Conservation (phyloP, 2,888 invertebrate species). For the Brenthis hecate region DNA sequence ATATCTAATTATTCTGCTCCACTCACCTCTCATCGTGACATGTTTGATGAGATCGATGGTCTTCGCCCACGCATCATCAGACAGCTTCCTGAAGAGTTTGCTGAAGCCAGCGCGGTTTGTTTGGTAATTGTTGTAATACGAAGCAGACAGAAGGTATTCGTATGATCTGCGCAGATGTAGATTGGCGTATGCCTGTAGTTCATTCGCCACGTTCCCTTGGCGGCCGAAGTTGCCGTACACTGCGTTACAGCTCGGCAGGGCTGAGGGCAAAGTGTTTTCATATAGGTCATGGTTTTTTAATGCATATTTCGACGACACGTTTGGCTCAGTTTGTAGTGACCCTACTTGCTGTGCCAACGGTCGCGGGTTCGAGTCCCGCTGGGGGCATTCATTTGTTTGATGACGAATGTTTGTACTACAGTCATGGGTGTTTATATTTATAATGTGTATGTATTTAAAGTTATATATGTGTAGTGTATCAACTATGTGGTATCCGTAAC, state of each 20-base stretch:
- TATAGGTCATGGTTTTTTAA: no score
- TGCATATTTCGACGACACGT: no score
- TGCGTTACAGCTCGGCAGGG: constrained; percentile 83
- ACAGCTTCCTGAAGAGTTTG: constrained; percentile 87
- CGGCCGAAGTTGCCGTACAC: constrained; percentile 83
- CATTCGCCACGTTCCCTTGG: constrained; percentile 68
- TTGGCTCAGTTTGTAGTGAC: no score
- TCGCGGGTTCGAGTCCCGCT: no score
- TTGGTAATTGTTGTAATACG: constrained; percentile 89
- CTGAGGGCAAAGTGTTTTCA: constrained; percentile 47
- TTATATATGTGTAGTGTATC: no score
- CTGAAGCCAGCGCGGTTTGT: constrained; percentile 89
- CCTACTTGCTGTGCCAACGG: no score
- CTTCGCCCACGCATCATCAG: constrained; percentile 89
- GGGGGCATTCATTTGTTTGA: no score
- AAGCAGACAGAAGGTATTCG: constrained; percentile 88
- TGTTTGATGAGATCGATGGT: constrained; percentile 90
- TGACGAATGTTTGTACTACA: no score
- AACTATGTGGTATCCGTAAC: no score
- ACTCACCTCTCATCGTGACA: constrained; percentile 86
- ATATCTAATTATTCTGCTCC: no score
- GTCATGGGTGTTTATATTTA: no score
- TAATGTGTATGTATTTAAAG: no score
- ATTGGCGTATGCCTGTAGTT: constrained; percentile 82
- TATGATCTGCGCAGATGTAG: constrained; percentile 87